Percentiles rank a stretch among this genome's conserved stretches.
phyloP scores from a whole-genome alignment of 2,797 vertebrate species.

The Catamblyrhynchus diadema region DNA sequence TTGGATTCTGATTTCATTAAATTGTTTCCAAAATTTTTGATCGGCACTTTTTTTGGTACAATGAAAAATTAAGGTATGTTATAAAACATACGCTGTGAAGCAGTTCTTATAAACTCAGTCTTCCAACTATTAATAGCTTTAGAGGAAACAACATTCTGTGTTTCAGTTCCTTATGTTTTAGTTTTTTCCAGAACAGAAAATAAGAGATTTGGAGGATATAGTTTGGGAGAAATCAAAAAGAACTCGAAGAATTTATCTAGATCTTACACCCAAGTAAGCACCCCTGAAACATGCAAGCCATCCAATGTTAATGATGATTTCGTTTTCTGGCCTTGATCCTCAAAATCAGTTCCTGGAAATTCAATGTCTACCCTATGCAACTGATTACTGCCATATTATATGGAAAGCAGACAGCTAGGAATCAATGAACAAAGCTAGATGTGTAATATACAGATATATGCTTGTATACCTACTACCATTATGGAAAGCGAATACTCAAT shows the following conservation, averaged over 20 bases:
- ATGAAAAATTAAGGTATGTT: background rate
- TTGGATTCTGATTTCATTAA: background rate
- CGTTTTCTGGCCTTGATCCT: background rate
- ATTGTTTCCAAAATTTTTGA: background rate
- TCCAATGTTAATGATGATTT: background rate
- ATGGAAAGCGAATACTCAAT: background rate
- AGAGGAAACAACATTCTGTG: background rate
- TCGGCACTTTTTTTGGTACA: background rate
- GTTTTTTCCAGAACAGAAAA: background rate
- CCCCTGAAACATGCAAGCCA: background rate
- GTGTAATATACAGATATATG: background rate
- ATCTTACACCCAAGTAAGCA: background rate
- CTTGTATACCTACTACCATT: background rate
- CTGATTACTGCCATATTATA: background rate
- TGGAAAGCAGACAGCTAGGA: background rate
- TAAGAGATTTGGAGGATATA: background rate
- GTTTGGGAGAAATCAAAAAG: conserved; percentile 1
- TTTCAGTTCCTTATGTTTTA: background rate
- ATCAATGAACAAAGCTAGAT: background rate
- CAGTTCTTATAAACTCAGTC: background rate
- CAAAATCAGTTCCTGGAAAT: background rate
- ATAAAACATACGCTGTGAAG: background rate
- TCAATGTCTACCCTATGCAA: background rate
- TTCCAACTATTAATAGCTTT: background rate
- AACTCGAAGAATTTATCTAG: background rate